A percentile compares a stretch with the other conserved stretches of the same genome.
phyloP scores from a whole-genome alignment of 37 sponge, comb jelly and placozoan genomes.

The Beroe forskalii region DNA sequence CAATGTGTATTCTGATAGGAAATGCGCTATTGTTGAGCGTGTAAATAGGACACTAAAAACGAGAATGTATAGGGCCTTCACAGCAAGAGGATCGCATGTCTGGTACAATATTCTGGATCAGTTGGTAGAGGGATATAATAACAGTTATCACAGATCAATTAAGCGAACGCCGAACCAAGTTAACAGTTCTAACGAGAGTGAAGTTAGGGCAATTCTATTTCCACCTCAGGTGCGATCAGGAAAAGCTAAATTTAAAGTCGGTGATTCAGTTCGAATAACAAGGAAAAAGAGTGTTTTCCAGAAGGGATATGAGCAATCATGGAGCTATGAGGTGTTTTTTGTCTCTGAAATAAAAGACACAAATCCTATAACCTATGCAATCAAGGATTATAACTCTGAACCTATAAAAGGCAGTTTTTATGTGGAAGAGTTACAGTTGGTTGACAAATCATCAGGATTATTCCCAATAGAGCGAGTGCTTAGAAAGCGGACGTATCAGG shows the following conservation, averaged over 20 bases:
- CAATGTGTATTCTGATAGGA: not conserved
- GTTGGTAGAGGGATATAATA: not conserved
- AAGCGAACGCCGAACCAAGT: conserved; percentile 1
- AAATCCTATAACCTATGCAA: not conserved
- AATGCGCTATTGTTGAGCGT: conserved; percentile 17
- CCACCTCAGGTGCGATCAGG: not conserved
- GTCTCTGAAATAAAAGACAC: not conserved
- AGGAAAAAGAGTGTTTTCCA: not conserved
- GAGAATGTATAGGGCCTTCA: conserved; percentile 7
- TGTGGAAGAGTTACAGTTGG: not conserved
- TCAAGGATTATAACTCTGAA: not conserved
- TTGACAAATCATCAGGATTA: not conserved
- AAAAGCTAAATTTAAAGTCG: not conserved
- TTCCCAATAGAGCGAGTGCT: not conserved
- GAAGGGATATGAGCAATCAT: conserved; percentile 30
- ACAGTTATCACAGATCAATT: conserved; percentile 11
- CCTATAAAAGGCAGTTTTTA: not conserved
- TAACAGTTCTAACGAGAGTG: not conserved
- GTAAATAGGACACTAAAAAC: conserved; percentile 34
- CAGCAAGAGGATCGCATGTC: not conserved
- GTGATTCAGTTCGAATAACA: conserved; percentile 17
- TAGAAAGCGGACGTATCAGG: not conserved
- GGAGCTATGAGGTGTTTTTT: conserved; percentile 31
- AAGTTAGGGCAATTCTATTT: not conserved
- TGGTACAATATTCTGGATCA: conserved; percentile 5